A percentile compares a stretch with the other conserved stretches of the same genome.
phyloP scores from a whole-genome alignment of 2,113 vertebrate species.

The Sorex araneus region DNA sequence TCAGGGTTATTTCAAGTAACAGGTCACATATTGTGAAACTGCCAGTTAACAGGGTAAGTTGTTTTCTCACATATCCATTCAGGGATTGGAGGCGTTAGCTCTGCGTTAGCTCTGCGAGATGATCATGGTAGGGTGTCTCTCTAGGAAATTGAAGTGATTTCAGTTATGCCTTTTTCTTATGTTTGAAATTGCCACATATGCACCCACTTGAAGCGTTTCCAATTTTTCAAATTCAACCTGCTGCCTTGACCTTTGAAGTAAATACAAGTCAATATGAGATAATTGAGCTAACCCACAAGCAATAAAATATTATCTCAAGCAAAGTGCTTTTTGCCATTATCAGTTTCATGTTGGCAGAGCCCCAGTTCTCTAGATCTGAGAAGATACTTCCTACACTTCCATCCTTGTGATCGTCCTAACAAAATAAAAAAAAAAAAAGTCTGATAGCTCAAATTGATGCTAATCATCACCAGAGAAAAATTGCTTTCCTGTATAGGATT shows the following conservation, averaged over 20 bases:
- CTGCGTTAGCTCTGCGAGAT: not conserved
- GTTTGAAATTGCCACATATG: not conserved
- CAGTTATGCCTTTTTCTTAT: not conserved
- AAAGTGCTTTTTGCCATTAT: not conserved
- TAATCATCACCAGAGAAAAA: not conserved
- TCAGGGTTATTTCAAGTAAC: conserved; percentile 97
- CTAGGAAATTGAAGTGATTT: not conserved
- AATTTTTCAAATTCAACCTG: not conserved
- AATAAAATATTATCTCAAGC: not conserved
- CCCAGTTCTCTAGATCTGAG: not conserved
- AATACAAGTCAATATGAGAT: not conserved
- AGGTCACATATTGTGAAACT: conserved; percentile 97
- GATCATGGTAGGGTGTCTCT: not conserved
- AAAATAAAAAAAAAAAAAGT: not conserved
- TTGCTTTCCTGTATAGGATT: too few species aligned
- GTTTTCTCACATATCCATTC: not conserved
- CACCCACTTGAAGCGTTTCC: not conserved
- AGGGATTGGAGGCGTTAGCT: not conserved
- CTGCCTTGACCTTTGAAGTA: conserved; percentile 20
- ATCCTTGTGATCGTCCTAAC: not conserved
- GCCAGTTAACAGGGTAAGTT: conserved; percentile 94
- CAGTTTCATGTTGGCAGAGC: not conserved
- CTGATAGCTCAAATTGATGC: not conserved
- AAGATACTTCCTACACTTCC: not conserved
- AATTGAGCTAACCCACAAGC: not conserved